Percentiles rank a stretch among this genome's conserved stretches.
Conservation (phyloP, 23 tunicate species). For the Trididemnum miniatum region DNA sequence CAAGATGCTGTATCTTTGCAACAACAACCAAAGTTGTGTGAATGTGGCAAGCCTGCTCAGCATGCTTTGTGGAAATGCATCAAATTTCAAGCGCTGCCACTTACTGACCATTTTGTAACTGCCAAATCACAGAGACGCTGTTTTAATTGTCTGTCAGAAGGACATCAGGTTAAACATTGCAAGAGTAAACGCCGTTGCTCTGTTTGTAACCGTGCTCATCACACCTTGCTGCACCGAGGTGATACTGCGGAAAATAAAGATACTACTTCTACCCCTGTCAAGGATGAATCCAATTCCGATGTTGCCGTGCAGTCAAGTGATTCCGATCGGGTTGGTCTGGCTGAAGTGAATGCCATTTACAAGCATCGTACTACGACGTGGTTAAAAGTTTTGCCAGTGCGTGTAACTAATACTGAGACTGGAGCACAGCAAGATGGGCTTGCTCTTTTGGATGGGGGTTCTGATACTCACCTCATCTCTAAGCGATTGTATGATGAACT, state of each 20-base stretch:
- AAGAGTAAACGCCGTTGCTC: neutral
- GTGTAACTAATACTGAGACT: neutral
- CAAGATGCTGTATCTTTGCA: neutral
- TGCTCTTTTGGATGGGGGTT: neutral
- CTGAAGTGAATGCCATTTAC: neutral
- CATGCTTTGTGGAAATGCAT: neutral
- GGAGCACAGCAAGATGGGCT: neutral
- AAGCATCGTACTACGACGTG: neutral
- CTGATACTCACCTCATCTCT: constrained; percentile 1
- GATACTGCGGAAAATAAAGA: no score
- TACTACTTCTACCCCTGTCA: no score
- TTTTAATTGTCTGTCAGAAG: neutral
- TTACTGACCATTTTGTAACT: neutral
- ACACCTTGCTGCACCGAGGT: neutral
- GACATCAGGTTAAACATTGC: neutral
- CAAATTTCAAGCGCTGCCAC: neutral
- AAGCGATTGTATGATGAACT: constrained; percentile 6
- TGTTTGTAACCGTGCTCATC: neutral
- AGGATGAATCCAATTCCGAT: no score
- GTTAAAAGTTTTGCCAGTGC: constrained; percentile 2
- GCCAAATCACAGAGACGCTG: neutral
- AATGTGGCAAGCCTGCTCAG: neutral
- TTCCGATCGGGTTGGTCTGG: neutral
- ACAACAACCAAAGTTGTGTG: neutral
- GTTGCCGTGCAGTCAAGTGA: neutral